Evolutionary conservation across 2,797 vertebrate genomes (phyloP).

Genomic region (Alfaro cultratus): DNA sequence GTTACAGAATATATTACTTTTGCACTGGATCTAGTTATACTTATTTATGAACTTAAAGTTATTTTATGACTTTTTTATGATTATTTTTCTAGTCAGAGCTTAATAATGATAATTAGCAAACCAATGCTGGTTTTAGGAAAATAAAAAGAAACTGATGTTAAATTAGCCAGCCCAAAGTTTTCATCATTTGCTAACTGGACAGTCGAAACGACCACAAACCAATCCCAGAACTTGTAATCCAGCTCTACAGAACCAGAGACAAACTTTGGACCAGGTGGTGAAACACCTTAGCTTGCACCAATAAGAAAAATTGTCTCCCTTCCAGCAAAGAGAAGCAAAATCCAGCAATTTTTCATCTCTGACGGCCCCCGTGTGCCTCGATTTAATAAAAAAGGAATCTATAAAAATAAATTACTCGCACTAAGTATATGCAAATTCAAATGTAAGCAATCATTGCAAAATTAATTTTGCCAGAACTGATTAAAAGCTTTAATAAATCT

Average conservation of each 20-base stretch:
- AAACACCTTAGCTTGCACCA: conserved; percentile 26
- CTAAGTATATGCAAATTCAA: conserved; percentile 99
- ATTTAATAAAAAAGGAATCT: conserved; percentile 89
- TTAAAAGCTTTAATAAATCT: conserved; percentile 99
- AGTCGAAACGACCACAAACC: conserved; percentile 1
- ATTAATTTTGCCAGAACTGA: conserved; percentile 99
- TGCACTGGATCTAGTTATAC: not conserved
- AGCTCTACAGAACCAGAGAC: not conserved
- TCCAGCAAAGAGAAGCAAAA: conserved; percentile 34
- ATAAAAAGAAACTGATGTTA: not conserved
- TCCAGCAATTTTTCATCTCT: conserved; percentile 61
- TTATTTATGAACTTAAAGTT: not conserved
- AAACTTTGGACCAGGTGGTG: conserved; percentile 29
- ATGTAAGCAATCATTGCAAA: conserved; percentile 99
- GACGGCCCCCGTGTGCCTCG: conserved; percentile 82
- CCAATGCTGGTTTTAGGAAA: not conserved
- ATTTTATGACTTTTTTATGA: not conserved
- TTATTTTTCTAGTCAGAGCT: not conserved
- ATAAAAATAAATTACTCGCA: conserved; percentile 98
- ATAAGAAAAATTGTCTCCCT: conserved; percentile 20
- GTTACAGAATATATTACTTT: not conserved
- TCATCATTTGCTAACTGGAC: not conserved
- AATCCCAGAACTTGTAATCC: not conserved
- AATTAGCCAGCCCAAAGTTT: not conserved
- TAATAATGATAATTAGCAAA: not conserved